These are phyloP conservation scores for Chloromyia formosa DNA, from an alignment of 2,888 invertebrate species.

Conservation along the genomic window DNA sequence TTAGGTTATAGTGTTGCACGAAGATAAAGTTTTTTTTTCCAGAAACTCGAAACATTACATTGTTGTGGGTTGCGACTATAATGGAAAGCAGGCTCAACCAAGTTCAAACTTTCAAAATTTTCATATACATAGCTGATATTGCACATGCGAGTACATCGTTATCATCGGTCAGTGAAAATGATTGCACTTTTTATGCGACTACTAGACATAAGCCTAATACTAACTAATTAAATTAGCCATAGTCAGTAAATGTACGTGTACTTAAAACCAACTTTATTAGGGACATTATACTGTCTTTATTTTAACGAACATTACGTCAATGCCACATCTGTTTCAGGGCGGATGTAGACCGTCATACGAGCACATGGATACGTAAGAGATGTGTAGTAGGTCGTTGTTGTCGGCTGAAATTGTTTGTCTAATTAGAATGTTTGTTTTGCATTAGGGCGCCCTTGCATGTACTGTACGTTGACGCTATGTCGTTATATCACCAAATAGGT, in stretches of 20 bases:
- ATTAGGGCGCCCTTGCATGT: not conserved
- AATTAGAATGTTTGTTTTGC: slow-evolving; percentile 39
- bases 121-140: no score
- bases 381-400: slow-evolving; percentile 23
- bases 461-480: not conserved
- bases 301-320: not conserved
- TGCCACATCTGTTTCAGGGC: slow-evolving; percentile 5
- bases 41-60: no score
- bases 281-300: not conserved
- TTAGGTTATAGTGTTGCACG: no score
- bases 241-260: not conserved
- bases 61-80: no score
- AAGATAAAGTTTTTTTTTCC: no score
- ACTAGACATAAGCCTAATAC: not conserved
- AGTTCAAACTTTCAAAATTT: no score
- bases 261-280: slow-evolving; percentile 1
- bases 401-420: slow-evolving; percentile 33
- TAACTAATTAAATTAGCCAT: not conserved
- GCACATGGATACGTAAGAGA: no score
- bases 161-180: no score
- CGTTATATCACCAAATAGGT: not conserved
- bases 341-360: not conserved
- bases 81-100: no score
- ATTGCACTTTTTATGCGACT: no score
- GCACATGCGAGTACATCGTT: no score